phyloP scores from a whole-genome alignment of 2,888 invertebrate species.

The Volucella bombylans region DNA sequence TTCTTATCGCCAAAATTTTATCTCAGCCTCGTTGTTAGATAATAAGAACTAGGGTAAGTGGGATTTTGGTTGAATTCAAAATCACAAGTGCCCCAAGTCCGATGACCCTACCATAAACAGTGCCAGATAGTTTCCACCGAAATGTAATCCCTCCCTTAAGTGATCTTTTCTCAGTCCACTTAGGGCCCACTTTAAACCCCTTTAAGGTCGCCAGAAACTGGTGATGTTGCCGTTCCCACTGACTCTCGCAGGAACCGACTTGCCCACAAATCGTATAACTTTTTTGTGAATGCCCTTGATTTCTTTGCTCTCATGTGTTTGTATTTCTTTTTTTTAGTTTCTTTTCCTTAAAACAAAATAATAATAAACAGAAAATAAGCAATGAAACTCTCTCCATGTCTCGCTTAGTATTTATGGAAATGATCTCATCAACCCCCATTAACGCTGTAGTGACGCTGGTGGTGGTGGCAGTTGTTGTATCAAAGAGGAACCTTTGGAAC shows the following conservation, averaged over 20 bases:
- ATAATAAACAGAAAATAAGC: constrained; percentile 33
- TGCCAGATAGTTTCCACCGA: background rate
- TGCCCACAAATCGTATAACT: constrained; percentile 12
- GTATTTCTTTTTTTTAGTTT: constrained; percentile 43
- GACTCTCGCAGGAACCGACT: constrained; percentile 4
- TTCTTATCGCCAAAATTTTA: no score
- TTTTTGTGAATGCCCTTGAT: constrained; percentile 30
- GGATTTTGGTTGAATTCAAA: no score
- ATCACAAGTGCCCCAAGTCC: no score
- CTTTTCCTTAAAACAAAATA: constrained; percentile 11
- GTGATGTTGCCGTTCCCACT: background rate
- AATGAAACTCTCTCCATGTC: constrained; percentile 32
- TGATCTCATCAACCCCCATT: constrained; percentile 67
- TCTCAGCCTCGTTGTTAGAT: no score
- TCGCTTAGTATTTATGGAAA: constrained; percentile 59
- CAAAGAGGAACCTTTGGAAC: constrained; percentile 56
- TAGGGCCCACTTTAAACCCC: constrained; percentile 25
- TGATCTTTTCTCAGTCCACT: constrained; percentile 44
- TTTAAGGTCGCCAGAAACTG: constrained; percentile 24
- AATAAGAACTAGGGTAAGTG: no score
- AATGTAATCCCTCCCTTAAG: background rate
- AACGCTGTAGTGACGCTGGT: background rate
- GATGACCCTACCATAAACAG: background rate
- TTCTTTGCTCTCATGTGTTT: constrained; percentile 24
- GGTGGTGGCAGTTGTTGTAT: constrained; percentile 4